Evolutionary conservation across 2,797 vertebrate species (phyloP), one percentile per base, ranked within the genome.

Genomic region (Sebastes variabilis): DNA sequence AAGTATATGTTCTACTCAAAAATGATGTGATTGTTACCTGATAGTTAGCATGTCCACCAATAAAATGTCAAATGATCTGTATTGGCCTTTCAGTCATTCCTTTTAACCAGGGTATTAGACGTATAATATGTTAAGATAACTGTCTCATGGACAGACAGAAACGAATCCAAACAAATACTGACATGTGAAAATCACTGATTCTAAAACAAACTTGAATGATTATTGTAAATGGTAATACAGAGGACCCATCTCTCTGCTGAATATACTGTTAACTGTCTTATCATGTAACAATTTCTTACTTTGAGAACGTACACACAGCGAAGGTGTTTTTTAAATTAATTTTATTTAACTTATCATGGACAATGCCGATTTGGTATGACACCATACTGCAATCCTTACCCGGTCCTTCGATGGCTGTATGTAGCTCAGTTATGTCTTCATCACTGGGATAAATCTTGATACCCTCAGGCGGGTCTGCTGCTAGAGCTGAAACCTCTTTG

Each of bases 401-500:
- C 68, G 97, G 97, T 77, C 97, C 97, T 93, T 99, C 97, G 4
- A 99, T 98, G 86, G 97, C 96, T 80, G 98, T 97, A 88, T 97
- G 97, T 59, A 99, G 93, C 72, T 99, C 97, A 3, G 97, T 98
- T 88, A 98, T 97, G 79, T 99, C 97, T 85, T 99, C 97, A 74
- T 99, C 97, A 7, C 97, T 99, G 77, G 97, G 97, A 78, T 97
- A 97, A 68, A 99, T 96, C 91, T 99, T 98, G 86, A 99, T 98
- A 32, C 97, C 97, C 73, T 98, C 97, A 0, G 97, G 97, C 0
- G 97, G 97, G 86, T 99, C 97, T 7, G 97, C 95, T n/a, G 97
- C 96, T 83, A 98, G 93, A 3, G 96, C 97, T 0, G 96, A 97
- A 66, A 99, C 96, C 89, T 99, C 97, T 95, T 98, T 99, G 93